Conservation (phyloP, 2,888 invertebrate genomes). For the Vannuccia rotundouncinata region DNA sequence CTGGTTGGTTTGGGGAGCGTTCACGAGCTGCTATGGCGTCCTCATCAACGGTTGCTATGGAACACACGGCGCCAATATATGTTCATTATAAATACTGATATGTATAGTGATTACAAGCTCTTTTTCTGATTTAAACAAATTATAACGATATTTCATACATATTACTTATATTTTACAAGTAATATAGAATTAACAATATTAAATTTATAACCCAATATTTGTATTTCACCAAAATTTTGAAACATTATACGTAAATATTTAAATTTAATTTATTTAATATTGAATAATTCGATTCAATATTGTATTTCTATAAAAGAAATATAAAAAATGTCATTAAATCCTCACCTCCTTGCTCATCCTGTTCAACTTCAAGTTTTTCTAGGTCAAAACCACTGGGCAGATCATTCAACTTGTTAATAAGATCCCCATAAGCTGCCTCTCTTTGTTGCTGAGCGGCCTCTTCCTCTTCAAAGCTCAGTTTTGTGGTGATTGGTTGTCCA, state of each 20-base stretch:
- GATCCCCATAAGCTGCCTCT: conserved; percentile 48
- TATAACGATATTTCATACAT: too few species aligned
- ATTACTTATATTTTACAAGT: too few species aligned
- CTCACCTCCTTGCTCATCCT: neutral
- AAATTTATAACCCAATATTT: too few species aligned
- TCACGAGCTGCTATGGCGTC: conserved; percentile 43
- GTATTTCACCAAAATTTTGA: neutral
- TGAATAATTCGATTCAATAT: neutral
- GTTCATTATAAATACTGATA: conserved; percentile 22
- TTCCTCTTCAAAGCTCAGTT: conserved; percentile 41
- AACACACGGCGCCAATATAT: conserved; percentile 43
- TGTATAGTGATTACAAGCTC: too few species aligned
- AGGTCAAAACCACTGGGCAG: too few species aligned
- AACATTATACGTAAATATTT: neutral
- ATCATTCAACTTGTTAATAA: conserved; percentile 46
- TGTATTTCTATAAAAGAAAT: neutral
- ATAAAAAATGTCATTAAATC: neutral
- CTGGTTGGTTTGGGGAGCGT: too few species aligned
- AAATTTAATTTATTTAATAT: neutral
- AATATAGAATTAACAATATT: too few species aligned
- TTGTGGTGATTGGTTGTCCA: conserved; percentile 42
- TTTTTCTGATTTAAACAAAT: too few species aligned
- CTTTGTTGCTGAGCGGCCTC: conserved; percentile 46
- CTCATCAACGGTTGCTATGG: conserved; percentile 48
- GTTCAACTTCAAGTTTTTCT: too few species aligned